A percentile compares a stretch with the other conserved stretches of the same genome.
phyloP scores from a whole-genome alignment of 2,113 vertebrate genomes.

The Poeciliopsis retropinna region DNA sequence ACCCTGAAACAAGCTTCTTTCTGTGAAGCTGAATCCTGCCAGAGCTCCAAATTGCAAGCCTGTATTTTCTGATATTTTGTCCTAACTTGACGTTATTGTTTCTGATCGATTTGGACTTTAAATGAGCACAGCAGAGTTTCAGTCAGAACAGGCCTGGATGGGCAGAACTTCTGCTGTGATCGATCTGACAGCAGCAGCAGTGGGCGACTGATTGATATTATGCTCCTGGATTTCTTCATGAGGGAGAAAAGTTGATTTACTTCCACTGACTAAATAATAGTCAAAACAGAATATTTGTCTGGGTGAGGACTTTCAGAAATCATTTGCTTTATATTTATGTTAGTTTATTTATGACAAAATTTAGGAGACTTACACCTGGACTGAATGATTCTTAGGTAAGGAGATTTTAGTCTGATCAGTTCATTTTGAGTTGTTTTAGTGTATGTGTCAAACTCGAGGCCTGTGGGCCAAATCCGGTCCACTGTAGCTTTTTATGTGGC shows the following conservation, averaged over 20 bases:
- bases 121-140: neutral
- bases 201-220: neutral
- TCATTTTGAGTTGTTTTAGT: no score
- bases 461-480: no score
- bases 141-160: neutral
- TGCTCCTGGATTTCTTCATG: neutral
- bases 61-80: neutral
- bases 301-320: neutral
- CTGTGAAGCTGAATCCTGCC: neutral
- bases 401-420: no score
- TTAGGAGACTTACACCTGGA: neutral
- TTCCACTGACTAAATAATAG: neutral
- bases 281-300: neutral
- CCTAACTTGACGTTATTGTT: neutral
- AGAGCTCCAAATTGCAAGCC: neutral
- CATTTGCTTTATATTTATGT: neutral
- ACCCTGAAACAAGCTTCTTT: neutral
- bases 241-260: neutral
- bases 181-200: neutral
- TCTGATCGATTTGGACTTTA: neutral
- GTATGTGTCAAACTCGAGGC: no score
- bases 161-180: neutral
- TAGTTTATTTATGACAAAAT: neutral
- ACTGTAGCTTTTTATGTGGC: no score
- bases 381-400: neutral